Evolutionary conservation across 2,797 vertebrate species (phyloP), one percentile per base, ranked within the genome.

Genomic region (Fistularia tabacaria): DNA sequence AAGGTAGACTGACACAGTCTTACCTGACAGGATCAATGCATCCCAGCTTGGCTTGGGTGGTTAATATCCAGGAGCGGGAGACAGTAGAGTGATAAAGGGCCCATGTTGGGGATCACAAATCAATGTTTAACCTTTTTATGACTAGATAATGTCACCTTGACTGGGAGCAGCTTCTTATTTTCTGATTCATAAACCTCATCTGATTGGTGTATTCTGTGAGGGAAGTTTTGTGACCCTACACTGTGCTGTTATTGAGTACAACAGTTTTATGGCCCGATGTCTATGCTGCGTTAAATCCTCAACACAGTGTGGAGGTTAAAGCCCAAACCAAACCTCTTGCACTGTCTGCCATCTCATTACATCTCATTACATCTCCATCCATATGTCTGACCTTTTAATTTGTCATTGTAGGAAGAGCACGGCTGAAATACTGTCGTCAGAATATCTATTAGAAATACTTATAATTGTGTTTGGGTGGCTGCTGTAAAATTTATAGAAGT

Each of bases 131-230:
- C 67, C 66, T 62, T 67, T 59, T 46, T 44, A 41, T 44, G 56
- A 63, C 68, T 58, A 51, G 51, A 73, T 78, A 63, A 69, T 70
- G 74, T 84, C 74, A 80, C 80, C 77, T 77, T 84, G 73, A 63
- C 72, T 49, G 7, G 7, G 59, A 75, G 74, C 81, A 76, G 65
- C 65, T 73, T 64, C 76, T 75, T 69, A 80, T 84, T 80, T 80
- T 83, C 78, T 77, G 80, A 81, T 58, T 83, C 84, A 81, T 81
- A 84, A 84, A 82, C 43, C 67, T 25, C 76, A 72, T 65, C 61
- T 41, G 42, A 60, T 60, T 52, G 46, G 41, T 54, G 44, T 42
- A 13, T n/a, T 65, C 70, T 65, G 71, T 57, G 51, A 42, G 61
- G 64, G 69, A 54, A 54, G 63, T 64, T 76, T 58, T 71, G 74